These are phyloP conservation scores for Agrotis clavis DNA, from an alignment of 2,888 invertebrate genomes.

Conservation along the genomic window DNA sequence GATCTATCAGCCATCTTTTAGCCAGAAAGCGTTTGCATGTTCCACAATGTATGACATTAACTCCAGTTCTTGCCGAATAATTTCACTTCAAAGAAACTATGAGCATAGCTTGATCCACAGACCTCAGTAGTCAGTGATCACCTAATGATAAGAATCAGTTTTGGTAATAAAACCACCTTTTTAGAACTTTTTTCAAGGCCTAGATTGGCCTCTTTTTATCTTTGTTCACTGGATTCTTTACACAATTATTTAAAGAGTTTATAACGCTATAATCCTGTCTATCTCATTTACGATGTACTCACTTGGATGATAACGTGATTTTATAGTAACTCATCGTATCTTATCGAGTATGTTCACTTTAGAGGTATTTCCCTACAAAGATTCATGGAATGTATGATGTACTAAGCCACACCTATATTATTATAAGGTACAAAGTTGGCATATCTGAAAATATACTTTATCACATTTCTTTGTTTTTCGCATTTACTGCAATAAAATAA, in stretches of 20 bases:
- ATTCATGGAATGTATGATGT: constrained; percentile 11
- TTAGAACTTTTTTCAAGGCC: background rate
- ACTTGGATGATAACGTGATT: background rate
- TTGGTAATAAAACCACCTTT: background rate
- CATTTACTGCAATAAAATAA: background rate
- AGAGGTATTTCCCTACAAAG: constrained; percentile 19
- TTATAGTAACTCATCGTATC: background rate
- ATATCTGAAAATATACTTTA: too few species aligned
- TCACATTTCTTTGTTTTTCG: too few species aligned
- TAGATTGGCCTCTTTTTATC: constrained; percentile 11
- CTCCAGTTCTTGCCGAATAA: background rate
- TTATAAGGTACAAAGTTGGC: background rate
- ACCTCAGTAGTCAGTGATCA: too few species aligned
- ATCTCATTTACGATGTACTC: background rate
- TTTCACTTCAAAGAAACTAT: background rate
- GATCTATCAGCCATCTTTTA: background rate
- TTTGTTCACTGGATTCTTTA: constrained; percentile 2
- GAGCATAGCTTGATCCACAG: background rate
- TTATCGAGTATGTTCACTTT: constrained; percentile 26
- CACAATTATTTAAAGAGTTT: constrained; percentile 26
- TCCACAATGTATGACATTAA: too few species aligned
- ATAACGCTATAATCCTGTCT: constrained; percentile 17
- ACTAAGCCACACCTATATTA: background rate
- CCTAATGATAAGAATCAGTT: background rate
- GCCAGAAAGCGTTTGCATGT: too few species aligned